These are phyloP conservation scores for Dryocosmus kuriphilus DNA, from an alignment of 2,888 invertebrate genomes.

Conservation along the genomic window DNA sequence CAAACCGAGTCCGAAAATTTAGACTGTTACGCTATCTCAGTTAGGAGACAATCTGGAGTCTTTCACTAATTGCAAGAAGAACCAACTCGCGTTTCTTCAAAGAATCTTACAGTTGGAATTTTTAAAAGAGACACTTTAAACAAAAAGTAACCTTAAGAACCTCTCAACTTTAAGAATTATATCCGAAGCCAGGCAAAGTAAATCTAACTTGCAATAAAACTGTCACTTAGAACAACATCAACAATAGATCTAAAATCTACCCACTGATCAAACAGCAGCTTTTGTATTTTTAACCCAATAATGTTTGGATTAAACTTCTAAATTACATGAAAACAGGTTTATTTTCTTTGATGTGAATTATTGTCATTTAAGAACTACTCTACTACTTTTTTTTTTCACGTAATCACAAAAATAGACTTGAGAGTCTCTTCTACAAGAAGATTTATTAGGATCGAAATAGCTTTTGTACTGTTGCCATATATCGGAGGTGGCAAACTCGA, in stretches of 20 bases:
- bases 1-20: not conserved
- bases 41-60: slow-evolving; percentile 2
- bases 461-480: slow-evolving; percentile 2
- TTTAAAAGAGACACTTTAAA: not conserved
- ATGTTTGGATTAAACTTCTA: not conserved
- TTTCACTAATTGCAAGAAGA: not conserved
- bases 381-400: not conserved
- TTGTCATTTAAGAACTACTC: not conserved
- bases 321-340: not conserved
- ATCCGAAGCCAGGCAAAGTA: not conserved
- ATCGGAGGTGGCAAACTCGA: not conserved
- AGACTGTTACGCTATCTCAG: not conserved
- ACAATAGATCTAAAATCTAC: not conserved
- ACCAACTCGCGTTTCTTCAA: not conserved
- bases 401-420: not conserved
- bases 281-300: not conserved
- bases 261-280: not conserved
- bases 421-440: not conserved
- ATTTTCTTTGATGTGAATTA: not conserved
- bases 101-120: not conserved
- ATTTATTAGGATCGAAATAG: not conserved
- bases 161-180: not conserved
- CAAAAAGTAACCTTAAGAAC: not conserved
- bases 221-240: not conserved
- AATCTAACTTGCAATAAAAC: not conserved